A percentile compares a stretch with the other conserved stretches of the same genome.
Evolutionary conservation across 2,888 invertebrate species (phyloP).

Genomic region (Diarsia brunnea): DNA sequence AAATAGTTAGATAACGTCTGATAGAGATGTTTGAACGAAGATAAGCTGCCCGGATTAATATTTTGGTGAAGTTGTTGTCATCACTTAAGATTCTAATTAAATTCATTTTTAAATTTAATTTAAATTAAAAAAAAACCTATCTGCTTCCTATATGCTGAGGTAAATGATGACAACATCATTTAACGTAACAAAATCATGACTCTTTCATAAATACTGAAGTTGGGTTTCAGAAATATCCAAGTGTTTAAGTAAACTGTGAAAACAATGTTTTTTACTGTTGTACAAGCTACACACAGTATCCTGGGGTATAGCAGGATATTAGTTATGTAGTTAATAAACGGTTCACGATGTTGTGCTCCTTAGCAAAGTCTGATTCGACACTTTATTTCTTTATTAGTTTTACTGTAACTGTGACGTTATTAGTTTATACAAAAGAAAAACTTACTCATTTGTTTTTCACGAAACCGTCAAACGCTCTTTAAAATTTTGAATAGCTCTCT

Average conservation of each 20-base stretch:
- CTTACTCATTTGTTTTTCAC: slow-evolving; percentile 2
- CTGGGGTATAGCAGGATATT: no score
- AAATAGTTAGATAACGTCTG: background rate
- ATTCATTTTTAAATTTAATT: no score
- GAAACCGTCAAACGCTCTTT: background rate
- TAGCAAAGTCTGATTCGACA: no score
- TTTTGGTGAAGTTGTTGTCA: background rate
- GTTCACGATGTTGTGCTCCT: no score
- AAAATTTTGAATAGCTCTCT: background rate
- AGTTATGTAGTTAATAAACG: no score
- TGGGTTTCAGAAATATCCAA: background rate
- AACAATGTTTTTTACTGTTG: slow-evolving; percentile 15
- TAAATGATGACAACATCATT: background rate
- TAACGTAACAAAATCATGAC: background rate
- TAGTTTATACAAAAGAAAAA: background rate
- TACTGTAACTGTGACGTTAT: no score
- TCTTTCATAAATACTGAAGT: slow-evolving; percentile 2
- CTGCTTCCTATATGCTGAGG: background rate
- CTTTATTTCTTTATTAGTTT: no score
- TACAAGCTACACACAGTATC: no score
- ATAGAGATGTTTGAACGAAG: background rate
- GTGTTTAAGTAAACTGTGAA: background rate
- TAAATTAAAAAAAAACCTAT: background rate
- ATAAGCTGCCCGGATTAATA: background rate
- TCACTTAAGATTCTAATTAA: background rate